Evolutionary conservation across 2,888 invertebrate species (phyloP).

Genomic region (Leucania comma): DNA sequence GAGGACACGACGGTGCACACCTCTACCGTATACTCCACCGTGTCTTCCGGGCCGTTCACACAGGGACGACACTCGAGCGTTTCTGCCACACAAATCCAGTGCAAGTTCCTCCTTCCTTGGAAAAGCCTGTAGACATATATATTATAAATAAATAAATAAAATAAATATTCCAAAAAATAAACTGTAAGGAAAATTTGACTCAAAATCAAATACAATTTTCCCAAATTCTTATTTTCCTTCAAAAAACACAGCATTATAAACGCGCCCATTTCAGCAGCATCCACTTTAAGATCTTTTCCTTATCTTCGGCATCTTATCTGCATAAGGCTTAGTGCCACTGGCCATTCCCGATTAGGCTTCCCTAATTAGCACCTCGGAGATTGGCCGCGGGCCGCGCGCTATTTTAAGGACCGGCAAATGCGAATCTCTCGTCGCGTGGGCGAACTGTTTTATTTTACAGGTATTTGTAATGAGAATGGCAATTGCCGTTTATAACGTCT

Average conservation of each 20-base stretch:
- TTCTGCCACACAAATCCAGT: too few species aligned
- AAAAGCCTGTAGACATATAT: too few species aligned
- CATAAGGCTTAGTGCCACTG: slow-evolving; percentile 51
- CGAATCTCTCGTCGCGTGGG: slow-evolving; percentile 53
- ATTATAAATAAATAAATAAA: neutral
- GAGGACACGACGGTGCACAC: too few species aligned
- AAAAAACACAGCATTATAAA: neutral
- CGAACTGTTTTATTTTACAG: slow-evolving; percentile 53
- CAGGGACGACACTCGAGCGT: too few species aligned
- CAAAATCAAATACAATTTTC: neutral
- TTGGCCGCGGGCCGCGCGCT: slow-evolving; percentile 49
- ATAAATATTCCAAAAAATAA: too few species aligned
- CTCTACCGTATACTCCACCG: too few species aligned
- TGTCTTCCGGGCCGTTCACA: too few species aligned
- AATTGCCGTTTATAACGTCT: slow-evolving; percentile 33
- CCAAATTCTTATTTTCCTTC: neutral
- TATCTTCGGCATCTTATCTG: slow-evolving; percentile 63
- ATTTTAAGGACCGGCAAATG: slow-evolving; percentile 69
- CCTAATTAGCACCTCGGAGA: slow-evolving; percentile 71
- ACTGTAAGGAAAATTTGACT: neutral
- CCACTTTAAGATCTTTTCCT: slow-evolving; percentile 40
- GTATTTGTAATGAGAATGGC: slow-evolving; percentile 52
- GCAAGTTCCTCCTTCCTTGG: too few species aligned
- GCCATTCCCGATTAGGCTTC: slow-evolving; percentile 68
- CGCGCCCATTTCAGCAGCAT: slow-evolving; percentile 17